Evolutionary conservation across 2,888 invertebrate species (phyloP).

Genomic region (Melanchra persicariae): DNA sequence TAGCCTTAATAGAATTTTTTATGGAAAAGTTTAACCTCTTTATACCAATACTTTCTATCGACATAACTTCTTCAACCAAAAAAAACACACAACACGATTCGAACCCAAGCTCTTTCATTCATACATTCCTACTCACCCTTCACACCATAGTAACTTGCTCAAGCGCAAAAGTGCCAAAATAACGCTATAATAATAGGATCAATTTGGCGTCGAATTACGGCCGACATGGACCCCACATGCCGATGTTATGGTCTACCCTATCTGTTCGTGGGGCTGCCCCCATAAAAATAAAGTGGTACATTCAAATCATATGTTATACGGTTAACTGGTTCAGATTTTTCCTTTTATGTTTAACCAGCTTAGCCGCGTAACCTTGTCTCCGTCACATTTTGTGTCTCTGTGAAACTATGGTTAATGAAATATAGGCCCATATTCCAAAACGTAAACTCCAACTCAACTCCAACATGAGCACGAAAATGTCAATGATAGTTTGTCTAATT

Average conservation of each 20-base stretch:
- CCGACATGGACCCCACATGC: slow-evolving; percentile 52
- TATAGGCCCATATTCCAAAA: no score
- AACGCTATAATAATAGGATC: slow-evolving; percentile 63
- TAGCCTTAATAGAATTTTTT: no score
- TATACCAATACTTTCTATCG: no score
- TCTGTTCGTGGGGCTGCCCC: slow-evolving; percentile 12
- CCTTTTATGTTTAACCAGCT: no score
- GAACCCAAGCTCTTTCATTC: not conserved
- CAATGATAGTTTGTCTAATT: no score
- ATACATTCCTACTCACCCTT: not conserved
- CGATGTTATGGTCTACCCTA: slow-evolving; percentile 11
- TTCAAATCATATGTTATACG: slow-evolving; percentile 54
- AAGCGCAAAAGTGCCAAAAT: slow-evolving; percentile 48
- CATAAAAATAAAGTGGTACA: slow-evolving; percentile 56
- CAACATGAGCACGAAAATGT: no score
- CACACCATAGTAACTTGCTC: not conserved
- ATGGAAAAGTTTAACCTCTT: no score
- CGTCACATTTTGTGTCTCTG: no score
- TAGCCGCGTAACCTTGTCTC: no score
- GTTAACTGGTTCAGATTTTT: no score
- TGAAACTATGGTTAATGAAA: no score
- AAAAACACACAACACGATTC: not conserved
- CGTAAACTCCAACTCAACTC: no score
- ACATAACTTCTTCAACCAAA: not conserved
- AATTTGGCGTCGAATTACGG: slow-evolving; percentile 57